phyloP scores from a whole-genome alignment of 2,113 vertebrate genomes.

The Psephotus haematonotus region DNA sequence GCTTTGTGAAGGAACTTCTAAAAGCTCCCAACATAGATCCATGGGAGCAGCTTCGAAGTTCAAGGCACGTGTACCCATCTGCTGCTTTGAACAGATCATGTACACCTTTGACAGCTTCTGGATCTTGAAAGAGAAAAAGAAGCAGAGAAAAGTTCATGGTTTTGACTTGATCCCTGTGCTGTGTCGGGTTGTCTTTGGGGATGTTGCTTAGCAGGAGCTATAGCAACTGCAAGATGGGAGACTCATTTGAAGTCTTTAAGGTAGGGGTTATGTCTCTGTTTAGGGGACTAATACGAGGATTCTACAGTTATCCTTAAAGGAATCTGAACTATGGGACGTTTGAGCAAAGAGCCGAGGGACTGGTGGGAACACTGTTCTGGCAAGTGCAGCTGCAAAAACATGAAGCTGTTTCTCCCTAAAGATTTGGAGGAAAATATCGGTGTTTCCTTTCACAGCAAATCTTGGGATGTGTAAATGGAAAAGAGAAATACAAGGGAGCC shows the following conservation, averaged over 20 bases:
- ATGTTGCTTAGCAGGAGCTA: neutral
- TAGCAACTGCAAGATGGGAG: neutral
- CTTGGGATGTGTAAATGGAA: conserved; percentile 23
- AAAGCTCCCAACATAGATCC: neutral
- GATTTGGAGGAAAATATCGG: conserved; percentile 6
- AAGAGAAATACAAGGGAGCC: neutral
- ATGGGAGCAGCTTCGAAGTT: neutral
- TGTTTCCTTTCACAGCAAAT: conserved; percentile 10
- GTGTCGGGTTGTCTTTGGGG: neutral
- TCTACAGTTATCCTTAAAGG: neutral
- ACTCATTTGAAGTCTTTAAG: neutral
- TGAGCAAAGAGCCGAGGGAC: neutral
- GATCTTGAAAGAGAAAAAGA: neutral
- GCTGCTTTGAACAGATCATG: neutral
- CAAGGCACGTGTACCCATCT: neutral
- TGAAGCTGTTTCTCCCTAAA: conserved; percentile 21
- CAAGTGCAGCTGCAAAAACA: conserved; percentile 61
- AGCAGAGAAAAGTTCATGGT: neutral
- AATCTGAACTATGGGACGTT: conserved; percentile 36
- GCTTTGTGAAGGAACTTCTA: neutral
- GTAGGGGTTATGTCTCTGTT: neutral
- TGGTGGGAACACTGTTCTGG: conserved; percentile 18
- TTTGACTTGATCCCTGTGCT: neutral
- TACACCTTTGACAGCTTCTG: neutral
- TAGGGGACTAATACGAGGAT: neutral